phyloP scores from a whole-genome alignment of 2,888 invertebrate genomes.

The Hirtodrosophila cameraria region DNA sequence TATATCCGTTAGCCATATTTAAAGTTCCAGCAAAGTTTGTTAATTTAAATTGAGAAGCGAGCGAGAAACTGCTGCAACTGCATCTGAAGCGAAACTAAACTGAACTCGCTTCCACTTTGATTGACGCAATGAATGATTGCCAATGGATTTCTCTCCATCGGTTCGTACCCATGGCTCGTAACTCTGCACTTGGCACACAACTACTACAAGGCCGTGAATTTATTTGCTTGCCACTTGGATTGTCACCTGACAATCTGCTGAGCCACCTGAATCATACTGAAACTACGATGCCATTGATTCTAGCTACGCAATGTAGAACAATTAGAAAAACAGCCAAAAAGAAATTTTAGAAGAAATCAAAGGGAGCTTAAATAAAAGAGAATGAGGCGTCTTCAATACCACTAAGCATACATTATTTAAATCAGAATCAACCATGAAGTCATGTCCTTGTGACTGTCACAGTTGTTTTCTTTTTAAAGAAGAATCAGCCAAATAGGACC shows the following conservation, averaged over 20 bases:
- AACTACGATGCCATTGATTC: conserved; percentile 4
- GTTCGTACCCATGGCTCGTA: conserved; percentile 19
- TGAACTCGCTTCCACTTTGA: conserved; percentile 54
- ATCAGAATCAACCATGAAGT: too few species aligned
- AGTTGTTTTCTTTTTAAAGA: too few species aligned
- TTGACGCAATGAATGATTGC: conserved; percentile 74
- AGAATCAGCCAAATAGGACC: too few species aligned
- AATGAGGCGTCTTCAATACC: too few species aligned
- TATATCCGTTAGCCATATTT: conserved; percentile 47
- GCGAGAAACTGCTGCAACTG: conserved; percentile 43
- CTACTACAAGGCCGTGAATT: conserved; percentile 29
- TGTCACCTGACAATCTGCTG: conserved; percentile 42
- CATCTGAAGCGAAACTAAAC: conserved; percentile 41
- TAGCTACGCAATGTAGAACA: background rate
- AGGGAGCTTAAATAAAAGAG: too few species aligned
- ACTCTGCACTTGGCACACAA: conserved; percentile 26
- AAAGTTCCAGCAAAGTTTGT: conserved; percentile 71
- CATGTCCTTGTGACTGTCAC: too few species aligned
- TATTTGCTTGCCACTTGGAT: conserved; percentile 31
- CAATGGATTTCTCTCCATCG: conserved; percentile 10
- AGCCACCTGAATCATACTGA: conserved; percentile 8
- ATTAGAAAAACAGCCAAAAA: background rate
- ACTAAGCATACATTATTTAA: too few species aligned
- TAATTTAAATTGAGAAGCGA: conserved; percentile 78
- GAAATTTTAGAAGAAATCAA: too few species aligned